phyloP scores from a whole-genome alignment of 2,113 vertebrate genomes.

The Pelvicachromis taeniatus region DNA sequence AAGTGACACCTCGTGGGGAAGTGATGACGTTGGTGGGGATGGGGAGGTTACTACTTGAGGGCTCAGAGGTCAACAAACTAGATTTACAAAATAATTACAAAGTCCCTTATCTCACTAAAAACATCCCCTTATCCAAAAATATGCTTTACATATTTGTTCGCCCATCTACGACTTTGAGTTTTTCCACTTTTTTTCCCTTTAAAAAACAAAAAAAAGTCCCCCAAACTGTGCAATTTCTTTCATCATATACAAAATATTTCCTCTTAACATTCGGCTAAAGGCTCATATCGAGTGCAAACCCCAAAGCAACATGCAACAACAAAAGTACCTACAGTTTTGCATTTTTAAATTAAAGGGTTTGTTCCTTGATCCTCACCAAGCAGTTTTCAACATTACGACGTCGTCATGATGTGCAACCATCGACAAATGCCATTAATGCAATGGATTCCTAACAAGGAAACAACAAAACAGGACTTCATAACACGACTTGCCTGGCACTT shows the following conservation, averaged over 20 bases:
- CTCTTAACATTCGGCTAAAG: conserved; percentile 36
- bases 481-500: background rate
- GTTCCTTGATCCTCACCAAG: conserved; percentile 1
- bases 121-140: conserved; percentile 49
- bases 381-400: background rate
- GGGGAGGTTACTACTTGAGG: conserved; percentile 18
- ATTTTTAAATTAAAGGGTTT: conserved; percentile 18
- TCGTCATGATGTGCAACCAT: background rate
- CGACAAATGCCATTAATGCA: background rate
- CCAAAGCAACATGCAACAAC: conserved; percentile 30
- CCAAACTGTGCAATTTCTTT: conserved; percentile 56
- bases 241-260: conserved; percentile 55
- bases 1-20: background rate
- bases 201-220: conserved; percentile 18
- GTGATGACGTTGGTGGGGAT: background rate
- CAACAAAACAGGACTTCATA: background rate
- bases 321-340: background rate
- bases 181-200: conserved; percentile 8
- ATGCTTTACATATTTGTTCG: conserved; percentile 47
- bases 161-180: conserved; percentile 11
- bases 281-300: background rate
- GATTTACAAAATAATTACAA: conserved; percentile 22
- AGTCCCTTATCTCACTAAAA: conserved; percentile 34
- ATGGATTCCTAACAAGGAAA: background rate
- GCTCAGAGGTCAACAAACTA: conserved; percentile 24